These are phyloP conservation scores for Calameuta filiformis DNA, from an alignment of 2,888 invertebrate genomes.

Conservation along the genomic window DNA sequence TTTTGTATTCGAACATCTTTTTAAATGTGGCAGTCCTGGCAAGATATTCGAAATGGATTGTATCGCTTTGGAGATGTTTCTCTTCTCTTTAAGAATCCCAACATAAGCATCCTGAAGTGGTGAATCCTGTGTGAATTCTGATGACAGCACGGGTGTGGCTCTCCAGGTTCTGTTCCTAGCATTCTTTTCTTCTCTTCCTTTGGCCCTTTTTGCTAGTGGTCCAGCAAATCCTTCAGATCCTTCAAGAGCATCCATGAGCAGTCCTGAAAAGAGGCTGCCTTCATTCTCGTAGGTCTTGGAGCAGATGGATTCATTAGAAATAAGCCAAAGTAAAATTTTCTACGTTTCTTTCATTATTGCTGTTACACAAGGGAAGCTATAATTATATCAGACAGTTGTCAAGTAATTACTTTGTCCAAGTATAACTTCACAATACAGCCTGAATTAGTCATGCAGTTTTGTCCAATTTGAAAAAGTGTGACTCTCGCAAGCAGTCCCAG, in stretches of 20 bases:
- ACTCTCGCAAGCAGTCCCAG: background rate
- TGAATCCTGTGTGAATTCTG: conserved; percentile 68
- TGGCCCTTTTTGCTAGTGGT: background rate
- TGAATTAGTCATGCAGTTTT: background rate
- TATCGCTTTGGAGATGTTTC: conserved; percentile 74
- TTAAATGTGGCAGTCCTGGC: conserved; percentile 76
- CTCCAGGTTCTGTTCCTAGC: conserved; percentile 33
- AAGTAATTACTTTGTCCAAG: background rate
- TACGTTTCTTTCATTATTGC: background rate
- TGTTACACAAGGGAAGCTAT: background rate
- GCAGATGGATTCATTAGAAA: background rate
- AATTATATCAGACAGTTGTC: background rate
- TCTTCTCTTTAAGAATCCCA: conserved; percentile 72
- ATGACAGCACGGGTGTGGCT: conserved; percentile 69
- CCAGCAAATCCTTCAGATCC: background rate
- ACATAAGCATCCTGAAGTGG: conserved; percentile 71
- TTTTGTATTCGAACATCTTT: conserved; percentile 74
- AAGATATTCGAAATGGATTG: conserved; percentile 73
- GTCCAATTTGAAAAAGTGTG: background rate
- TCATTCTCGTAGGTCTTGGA: conserved; percentile 7
- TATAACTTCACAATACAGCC: background rate
- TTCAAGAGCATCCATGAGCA: background rate
- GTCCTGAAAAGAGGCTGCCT: conserved; percentile 52
- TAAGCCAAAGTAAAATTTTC: background rate
- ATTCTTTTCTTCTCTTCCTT: conserved; percentile 28